These are phyloP conservation scores for Phrixothrix hirtus DNA, from an alignment of 2,888 invertebrate genomes.

Conservation along the genomic window DNA sequence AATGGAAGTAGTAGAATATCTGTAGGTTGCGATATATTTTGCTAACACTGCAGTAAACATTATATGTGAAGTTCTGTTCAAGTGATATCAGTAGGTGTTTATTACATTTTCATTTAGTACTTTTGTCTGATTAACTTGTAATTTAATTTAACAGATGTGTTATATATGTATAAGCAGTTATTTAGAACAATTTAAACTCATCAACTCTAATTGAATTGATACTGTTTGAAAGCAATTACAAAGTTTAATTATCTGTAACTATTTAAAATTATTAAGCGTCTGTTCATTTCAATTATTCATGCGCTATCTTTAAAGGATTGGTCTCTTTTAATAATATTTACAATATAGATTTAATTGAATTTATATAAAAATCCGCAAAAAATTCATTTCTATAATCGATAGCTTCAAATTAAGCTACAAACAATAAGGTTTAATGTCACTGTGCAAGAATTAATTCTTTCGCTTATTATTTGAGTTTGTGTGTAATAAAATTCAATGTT, in stretches of 20 bases:
- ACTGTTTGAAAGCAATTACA: slow-evolving; percentile 12
- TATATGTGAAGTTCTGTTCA: slow-evolving; percentile 2
- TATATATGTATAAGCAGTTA: slow-evolving; percentile 14
- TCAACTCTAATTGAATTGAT: slow-evolving; percentile 13
- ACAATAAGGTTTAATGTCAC: neutral
- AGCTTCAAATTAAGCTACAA: no score
- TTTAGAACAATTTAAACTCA: slow-evolving; percentile 8
- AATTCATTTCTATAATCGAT: no score
- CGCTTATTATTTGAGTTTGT: neutral
- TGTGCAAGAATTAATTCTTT: neutral
- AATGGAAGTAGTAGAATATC: no score
- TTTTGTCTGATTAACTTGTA: slow-evolving; percentile 15
- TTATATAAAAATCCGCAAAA: no score
- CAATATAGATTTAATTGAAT: neutral
- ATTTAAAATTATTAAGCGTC: slow-evolving; percentile 3
- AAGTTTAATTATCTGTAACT: slow-evolving; percentile 8
- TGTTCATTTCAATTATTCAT: no score
- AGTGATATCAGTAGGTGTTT: slow-evolving; percentile 1
- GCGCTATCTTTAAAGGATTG: no score
- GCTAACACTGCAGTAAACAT: no score
- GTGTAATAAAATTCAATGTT: neutral
- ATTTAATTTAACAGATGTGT: slow-evolving; percentile 14
- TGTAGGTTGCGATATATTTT: no score
- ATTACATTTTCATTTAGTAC: slow-evolving; percentile 14
- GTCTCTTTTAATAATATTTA: neutral